A percentile compares a stretch with the other conserved stretches of the same genome.
Evolutionary conservation across 2,113 vertebrate species (phyloP).

Genomic region (Rallus limicola): DNA sequence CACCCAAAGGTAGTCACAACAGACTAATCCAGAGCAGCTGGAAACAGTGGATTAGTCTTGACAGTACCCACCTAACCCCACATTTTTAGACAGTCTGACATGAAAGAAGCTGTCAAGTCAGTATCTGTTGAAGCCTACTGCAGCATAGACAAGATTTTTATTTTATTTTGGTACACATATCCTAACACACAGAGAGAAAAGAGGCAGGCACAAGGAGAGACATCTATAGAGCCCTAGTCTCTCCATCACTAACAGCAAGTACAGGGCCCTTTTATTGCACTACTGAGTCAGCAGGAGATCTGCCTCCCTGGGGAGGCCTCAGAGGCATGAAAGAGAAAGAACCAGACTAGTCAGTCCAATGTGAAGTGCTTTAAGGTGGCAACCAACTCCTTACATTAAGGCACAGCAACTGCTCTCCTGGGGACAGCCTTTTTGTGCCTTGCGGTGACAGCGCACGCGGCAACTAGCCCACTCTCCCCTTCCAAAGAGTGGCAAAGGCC

Average conservation of each 20-base stretch:
- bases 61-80: neutral
- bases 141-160: neutral
- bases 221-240: neutral
- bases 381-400: neutral
- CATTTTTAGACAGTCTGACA: neutral
- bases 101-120: slow-evolving; percentile 13
- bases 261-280: neutral
- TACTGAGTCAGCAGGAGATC: slow-evolving; percentile 38
- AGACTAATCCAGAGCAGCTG: neutral
- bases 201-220: neutral
- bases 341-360: slow-evolving; percentile 11
- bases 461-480: rapidly evolving
- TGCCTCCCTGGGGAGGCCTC: neutral
- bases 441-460: rapidly evolving
- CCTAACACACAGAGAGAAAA: neutral
- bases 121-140: neutral
- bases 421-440: neutral
- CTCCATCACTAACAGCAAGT: neutral
- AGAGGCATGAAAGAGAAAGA: slow-evolving; percentile 8
- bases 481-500: neutral
- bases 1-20: neutral
- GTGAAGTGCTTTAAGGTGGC: neutral
- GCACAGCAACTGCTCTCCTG: rapidly evolving
- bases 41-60: neutral
- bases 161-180: neutral